Conservation (phyloP, 30 jellyfish, hydroid and myxozoan genomes). For the Cassiopea andromeda region DNA sequence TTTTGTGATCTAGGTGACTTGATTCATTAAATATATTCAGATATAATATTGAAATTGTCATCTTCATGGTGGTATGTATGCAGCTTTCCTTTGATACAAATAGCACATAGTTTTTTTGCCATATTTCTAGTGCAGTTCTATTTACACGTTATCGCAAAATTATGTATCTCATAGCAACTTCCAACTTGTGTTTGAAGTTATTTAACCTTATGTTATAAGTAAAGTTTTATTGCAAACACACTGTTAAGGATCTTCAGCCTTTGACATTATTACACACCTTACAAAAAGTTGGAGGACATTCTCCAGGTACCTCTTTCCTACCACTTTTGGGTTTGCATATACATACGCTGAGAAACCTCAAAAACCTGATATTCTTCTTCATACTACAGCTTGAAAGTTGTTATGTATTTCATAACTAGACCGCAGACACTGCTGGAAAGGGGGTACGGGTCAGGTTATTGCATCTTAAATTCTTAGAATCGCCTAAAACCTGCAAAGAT, state of each 20-base stretch:
- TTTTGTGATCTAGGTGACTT: neutral
- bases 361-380: neutral
- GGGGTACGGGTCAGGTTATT: neutral
- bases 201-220: neutral
- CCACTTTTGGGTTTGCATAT: neutral
- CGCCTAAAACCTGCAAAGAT: too few relatives aligned
- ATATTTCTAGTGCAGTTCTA: neutral
- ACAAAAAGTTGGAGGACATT: neutral
- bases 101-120: neutral
- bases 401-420: neutral
- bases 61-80: neutral
- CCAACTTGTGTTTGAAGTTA: neutral
- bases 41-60: neutral
- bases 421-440: neutral
- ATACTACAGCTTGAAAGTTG: neutral
- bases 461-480: too few relatives aligned
- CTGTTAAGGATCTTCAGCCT: neutral
- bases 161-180: neutral
- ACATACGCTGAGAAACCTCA: neutral
- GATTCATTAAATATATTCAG: neutral
- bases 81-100: neutral
- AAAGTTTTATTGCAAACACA: neutral
- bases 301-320: neutral
- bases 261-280: neutral
- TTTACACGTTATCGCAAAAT: neutral